Base-by-base conservation (phyloP, 35 echinoderm and acorn worm genomes). In the Apostichopus parvimensis region DNA sequence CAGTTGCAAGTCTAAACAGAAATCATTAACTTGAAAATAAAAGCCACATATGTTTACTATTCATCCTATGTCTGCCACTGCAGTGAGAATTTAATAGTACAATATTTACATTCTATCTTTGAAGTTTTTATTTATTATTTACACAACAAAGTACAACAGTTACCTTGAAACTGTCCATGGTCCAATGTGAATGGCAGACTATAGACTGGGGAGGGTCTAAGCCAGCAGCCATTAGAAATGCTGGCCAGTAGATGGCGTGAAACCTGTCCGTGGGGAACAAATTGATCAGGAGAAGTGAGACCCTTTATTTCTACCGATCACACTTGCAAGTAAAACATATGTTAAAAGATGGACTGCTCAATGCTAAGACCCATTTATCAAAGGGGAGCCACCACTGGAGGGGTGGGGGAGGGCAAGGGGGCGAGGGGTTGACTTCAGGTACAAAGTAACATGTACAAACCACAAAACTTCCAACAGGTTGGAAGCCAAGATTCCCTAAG, bases 131-230 rank as follows among this genome's bases (percentile, higher is more conserved):
- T 8, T 61, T 12, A 61, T 9, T 61, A 61, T 8, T 9, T 9
- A 61, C 58, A 61, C 7, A 8, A 61, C 58, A 61, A 8, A 61
- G 6, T 61, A 61, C 58, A 61, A 61, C 5, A 61, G 12, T 75
- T 68, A 99, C 97, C 97, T 99, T 99, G 54, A 91, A 94, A 64
- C 80, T 93, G 28, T 96, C 91, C 70, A 92, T 93, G 1, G 95
- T 99, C 97, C 97, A 99, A 87, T 99, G 97, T n/a, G 97, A 99
- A 57, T 99, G 97, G 54, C 97, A 99, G 4, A 99, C 82, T 23
- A 99, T 64, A 26, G 94, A 91, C 65, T 70, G 64, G 2, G 97
- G 97, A 14, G 92, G 97, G 17, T 90, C 52, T 52, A 94, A 76
- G 15, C 80, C 95, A 61, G 97, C 97, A 81, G 97, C 97, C 87